Base-by-base conservation (phyloP, 2,888 invertebrate genomes). In the Dorcus hopei region DNA sequence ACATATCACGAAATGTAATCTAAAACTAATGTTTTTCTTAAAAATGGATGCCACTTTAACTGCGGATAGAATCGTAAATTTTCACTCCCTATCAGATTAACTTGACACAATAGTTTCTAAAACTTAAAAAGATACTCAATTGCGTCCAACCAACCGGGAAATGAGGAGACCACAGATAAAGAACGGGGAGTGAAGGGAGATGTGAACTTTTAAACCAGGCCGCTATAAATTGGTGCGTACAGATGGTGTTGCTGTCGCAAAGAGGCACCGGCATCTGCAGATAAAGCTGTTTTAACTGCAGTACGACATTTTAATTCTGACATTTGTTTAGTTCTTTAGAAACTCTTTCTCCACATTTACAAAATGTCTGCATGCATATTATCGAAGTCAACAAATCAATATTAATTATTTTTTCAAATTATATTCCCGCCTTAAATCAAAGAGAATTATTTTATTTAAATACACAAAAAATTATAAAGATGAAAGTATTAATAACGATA, bases 121-220 rank as follows among this genome's bases (percentile, higher is more conserved):
- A 77, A 77, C 76, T 77, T 75, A 74, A 77, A 77, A 77, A 77
- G 76, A 74, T 77, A 74, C 76, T 76, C 75, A 71, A 74, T 75
- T 74, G 76, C 72, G 71, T 68, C 74, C 77, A 74, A 74, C 77
- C 77, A 73, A 75, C 75, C 77, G 77, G 77, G 76, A 77, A 78
- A 78, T 78, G 76, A 77, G 77, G 73, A 73, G 74, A 72, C 74
- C 75, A 68, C 71, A 72, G 72, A 74, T 72, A 73, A 72, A 71
- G 69, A 69, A 58, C 54, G 57, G 52, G 52, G 52, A 57, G 59
- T 45, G 45, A 57, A 68, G 69, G 71, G 68, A 72, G 74, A 68
- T 70, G 71, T 71, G 73, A 75, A 76, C 74, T 76, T 77, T 76
- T 75, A 76, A 76, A 74, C 72, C 72, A 72, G 68, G 68, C 72